phyloP scores from a whole-genome alignment of 2,113 vertebrate genomes.

The Takifugu bimaculatus region DNA sequence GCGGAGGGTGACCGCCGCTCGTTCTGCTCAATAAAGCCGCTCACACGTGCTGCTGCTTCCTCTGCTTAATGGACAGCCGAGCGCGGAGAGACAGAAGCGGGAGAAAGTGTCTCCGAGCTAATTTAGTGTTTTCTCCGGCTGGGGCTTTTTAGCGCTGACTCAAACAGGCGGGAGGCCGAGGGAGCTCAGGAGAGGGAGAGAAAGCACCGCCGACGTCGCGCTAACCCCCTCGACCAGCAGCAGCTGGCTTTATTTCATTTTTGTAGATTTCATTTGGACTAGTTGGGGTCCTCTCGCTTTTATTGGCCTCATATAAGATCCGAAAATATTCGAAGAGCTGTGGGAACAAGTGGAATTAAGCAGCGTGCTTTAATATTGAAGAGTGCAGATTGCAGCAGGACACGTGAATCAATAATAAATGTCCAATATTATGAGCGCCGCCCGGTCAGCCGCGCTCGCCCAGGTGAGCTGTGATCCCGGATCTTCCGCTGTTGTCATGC shows the following conservation, averaged over 20 bases:
- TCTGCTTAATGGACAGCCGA: conserved; percentile 39
- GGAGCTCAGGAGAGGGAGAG: neutral
- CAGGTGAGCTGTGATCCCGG: too few species aligned
- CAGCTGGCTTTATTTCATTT: neutral
- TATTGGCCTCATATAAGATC: too few species aligned
- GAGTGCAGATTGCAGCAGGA: neutral
- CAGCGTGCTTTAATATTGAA: neutral
- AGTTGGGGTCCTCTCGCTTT: neutral
- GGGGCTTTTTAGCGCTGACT: conserved; percentile 22
- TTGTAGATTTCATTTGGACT: neutral
- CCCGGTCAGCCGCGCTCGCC: too few species aligned
- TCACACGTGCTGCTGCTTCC: conserved; percentile 15
- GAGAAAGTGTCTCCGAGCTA: conserved; percentile 35
- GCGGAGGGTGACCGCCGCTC: conserved; percentile 15
- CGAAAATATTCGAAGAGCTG: neutral
- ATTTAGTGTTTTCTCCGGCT: conserved; percentile 37
- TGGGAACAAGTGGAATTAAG: neutral
- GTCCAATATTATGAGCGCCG: too few species aligned
- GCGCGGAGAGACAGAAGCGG: conserved; percentile 16
- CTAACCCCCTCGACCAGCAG: neutral
- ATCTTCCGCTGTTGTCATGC: neutral
- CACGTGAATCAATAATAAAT: neutral
- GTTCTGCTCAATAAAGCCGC: conserved; percentile 48
- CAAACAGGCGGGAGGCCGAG: conserved; percentile 18
- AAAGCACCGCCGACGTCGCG: neutral